These are phyloP conservation scores for Okamejei kenojei DNA, from an alignment of 2,797 vertebrate genomes.

Conservation along the genomic window DNA sequence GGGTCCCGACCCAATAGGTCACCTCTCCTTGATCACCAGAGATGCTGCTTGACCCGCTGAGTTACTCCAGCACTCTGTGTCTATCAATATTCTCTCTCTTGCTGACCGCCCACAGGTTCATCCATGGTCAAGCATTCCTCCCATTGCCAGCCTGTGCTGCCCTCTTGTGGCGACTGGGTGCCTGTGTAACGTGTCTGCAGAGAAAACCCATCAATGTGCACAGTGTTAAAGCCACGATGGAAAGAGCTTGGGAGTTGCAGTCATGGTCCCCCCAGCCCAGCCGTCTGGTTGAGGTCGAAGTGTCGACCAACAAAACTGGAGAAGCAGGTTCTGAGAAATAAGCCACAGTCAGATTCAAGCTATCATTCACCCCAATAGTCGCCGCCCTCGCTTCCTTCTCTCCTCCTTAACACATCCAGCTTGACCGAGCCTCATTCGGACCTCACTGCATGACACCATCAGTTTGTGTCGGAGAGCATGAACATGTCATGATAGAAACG, in stretches of 20 bases:
- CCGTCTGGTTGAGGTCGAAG: background rate
- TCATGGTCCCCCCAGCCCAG: background rate
- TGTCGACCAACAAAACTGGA: background rate
- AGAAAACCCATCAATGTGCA: background rate
- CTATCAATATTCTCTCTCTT: background rate
- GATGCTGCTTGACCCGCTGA: too few relatives aligned
- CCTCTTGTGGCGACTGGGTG: background rate
- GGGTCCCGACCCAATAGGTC: too few relatives aligned
- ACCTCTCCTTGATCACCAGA: too few relatives aligned
- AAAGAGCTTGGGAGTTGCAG: background rate
- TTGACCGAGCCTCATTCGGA: background rate
- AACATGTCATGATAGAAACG: background rate
- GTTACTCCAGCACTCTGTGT: too few relatives aligned
- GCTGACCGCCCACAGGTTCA: too few relatives aligned
- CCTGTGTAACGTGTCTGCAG: background rate
- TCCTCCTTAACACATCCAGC: background rate
- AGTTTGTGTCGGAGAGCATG: background rate
- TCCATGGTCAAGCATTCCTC: background rate
- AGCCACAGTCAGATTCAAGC: background rate
- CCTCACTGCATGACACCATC: background rate
- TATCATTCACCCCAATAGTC: background rate
- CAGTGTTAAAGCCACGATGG: background rate
- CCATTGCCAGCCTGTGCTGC: background rate
- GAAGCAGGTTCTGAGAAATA: background rate
- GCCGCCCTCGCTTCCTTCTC: too few relatives aligned